Conservation (phyloP, 2,888 invertebrate genomes). For the Rotaria magnacalcarata region DNA sequence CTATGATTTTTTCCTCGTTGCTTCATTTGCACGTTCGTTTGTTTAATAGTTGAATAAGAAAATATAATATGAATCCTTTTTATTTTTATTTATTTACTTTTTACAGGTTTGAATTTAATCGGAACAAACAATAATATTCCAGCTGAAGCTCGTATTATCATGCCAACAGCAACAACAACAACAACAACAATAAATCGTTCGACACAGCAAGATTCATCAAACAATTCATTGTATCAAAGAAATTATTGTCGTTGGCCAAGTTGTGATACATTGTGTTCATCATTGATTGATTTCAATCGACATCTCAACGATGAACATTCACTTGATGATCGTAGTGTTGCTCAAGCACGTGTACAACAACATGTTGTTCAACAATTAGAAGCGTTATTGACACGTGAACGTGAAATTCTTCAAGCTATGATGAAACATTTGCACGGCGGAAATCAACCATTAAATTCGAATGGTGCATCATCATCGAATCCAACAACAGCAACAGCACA, state of each 20-base stretch:
- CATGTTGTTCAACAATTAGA: slow-evolving; percentile 67
- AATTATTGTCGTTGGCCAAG: slow-evolving; percentile 97
- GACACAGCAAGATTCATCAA: background rate
- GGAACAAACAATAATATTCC: background rate
- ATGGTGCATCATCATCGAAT: background rate
- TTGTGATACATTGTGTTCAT: slow-evolving; percentile 87
- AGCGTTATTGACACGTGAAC: slow-evolving; percentile 69
- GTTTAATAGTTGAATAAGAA: too few relatives aligned
- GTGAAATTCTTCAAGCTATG: slow-evolving; percentile 88
- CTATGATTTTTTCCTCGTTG: background rate
- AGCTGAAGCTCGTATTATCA: background rate
- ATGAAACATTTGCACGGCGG: slow-evolving; percentile 81
- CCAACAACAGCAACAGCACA: background rate
- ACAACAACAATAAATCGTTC: slow-evolving; percentile 15
- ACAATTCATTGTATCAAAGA: slow-evolving; percentile 64
- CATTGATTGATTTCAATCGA: slow-evolving; percentile 81
- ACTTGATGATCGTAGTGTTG: slow-evolving; percentile 86
- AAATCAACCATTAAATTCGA: background rate
- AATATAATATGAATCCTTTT: background rate
- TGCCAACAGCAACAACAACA: background rate
- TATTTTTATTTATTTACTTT: background rate
- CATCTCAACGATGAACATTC: slow-evolving; percentile 87
- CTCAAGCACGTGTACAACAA: slow-evolving; percentile 93
- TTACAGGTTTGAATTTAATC: background rate
- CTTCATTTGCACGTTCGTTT: background rate